These are phyloP conservation scores for Pachycephus smyrnensis DNA, from an alignment of 2,888 invertebrate genomes.

Conservation along the genomic window DNA sequence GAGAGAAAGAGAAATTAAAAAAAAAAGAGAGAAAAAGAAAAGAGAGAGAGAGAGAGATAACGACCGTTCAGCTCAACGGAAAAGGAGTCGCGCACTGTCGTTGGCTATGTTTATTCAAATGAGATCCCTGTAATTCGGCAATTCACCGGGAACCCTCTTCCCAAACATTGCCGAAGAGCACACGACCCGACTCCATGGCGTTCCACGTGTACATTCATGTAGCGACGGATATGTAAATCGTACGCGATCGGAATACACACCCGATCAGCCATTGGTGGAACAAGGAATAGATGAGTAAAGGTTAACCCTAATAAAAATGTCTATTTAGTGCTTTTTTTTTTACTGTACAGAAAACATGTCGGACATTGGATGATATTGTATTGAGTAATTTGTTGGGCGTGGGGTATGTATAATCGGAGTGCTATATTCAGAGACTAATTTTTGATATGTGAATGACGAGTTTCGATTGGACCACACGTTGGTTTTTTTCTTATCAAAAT, in stretches of 20 bases:
- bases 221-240: constrained; percentile 22
- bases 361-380: neutral
- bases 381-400: neutral
- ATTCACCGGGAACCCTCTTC: constrained; percentile 37
- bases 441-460: neutral
- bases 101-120: constrained; percentile 51
- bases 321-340: neutral
- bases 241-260: constrained; percentile 19
- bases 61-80: constrained; percentile 12
- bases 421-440: neutral
- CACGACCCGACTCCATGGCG: constrained; percentile 3
- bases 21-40: neutral
- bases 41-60: neutral
- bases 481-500: neutral
- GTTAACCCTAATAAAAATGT: neutral
- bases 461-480: neutral
- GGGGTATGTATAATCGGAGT: neutral
- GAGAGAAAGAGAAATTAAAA: neutral
- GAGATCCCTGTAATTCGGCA: constrained; percentile 50
- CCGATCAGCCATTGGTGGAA: neutral
- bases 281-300: neutral
- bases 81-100: constrained; percentile 39
- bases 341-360: neutral
- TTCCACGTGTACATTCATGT: constrained; percentile 18
- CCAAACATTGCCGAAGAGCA: neutral